These are phyloP conservation scores for Falco naumanni DNA, from an alignment of 2,797 vertebrate species.

Conservation along the genomic window DNA sequence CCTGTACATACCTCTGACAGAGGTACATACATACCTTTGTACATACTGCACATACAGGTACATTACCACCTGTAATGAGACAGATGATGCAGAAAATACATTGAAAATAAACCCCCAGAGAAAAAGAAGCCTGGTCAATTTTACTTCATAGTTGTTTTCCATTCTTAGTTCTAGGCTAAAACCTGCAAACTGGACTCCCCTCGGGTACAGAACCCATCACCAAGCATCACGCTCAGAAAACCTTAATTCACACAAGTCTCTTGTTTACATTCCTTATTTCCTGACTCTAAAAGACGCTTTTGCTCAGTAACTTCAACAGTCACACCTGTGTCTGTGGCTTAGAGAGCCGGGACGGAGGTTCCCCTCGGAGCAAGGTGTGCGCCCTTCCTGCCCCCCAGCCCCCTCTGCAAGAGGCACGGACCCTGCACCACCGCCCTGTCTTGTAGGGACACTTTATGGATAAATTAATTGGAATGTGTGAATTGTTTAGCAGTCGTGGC, in stretches of 20 bases:
- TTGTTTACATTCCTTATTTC: not conserved
- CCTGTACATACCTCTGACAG: not conserved
- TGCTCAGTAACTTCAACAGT: not conserved
- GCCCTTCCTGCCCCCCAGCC: not conserved
- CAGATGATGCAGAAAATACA: not conserved
- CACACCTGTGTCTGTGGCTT: not conserved
- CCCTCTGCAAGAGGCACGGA: not conserved
- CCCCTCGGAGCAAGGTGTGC: not conserved
- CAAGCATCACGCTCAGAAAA: not conserved
- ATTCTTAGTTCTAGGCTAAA: not conserved
- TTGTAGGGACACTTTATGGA: not conserved
- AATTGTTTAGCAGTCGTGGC: not conserved
- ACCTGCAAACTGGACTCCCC: not conserved
- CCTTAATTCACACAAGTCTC: not conserved
- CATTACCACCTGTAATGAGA: not conserved
- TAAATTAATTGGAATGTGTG: not conserved
- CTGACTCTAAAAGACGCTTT: not conserved
- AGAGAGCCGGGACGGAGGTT: not conserved
- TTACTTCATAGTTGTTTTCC: not conserved
- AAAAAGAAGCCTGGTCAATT: not conserved
- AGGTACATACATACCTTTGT: not conserved
- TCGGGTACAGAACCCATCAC: not conserved
- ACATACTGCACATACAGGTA: no score
- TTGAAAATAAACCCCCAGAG: not conserved
- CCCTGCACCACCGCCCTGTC: no score